These are phyloP conservation scores for Xiphias gladius DNA, from an alignment of 2,113 vertebrate genomes.

Conservation along the genomic window DNA sequence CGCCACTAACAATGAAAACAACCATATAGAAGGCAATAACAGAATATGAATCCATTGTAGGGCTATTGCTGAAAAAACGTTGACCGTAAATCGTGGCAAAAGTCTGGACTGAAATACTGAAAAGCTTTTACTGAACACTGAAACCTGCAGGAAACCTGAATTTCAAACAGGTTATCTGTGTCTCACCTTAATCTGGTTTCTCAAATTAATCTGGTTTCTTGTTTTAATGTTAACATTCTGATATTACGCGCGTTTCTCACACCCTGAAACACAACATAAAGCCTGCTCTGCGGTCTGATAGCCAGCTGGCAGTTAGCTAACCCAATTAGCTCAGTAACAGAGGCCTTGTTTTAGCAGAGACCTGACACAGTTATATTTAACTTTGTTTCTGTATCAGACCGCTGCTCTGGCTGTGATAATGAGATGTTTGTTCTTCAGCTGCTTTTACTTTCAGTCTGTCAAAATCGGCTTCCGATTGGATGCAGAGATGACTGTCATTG, in stretches of 20 bases:
- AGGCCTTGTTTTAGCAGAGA: constrained; percentile 8
- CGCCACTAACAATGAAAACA: too few species aligned
- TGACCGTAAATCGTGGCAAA: too few species aligned
- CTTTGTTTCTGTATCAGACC: constrained; percentile 22
- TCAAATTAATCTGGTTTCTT: not conserved
- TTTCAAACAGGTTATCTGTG: not conserved
- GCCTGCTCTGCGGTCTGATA: not conserved
- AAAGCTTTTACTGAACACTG: too few species aligned
- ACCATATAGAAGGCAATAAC: not conserved
- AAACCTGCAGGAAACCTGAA: constrained; percentile 25
- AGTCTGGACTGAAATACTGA: not conserved
- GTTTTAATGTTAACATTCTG: not conserved
- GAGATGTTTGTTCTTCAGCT: constrained; percentile 23
- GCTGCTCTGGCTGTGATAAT: constrained; percentile 23
- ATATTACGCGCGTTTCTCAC: constrained; percentile 15
- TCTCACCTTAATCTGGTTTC: constrained; percentile 21
- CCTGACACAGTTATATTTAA: constrained; percentile 44
- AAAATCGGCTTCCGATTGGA: constrained; percentile 14
- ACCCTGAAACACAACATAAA: constrained; percentile 4
- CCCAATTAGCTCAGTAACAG: constrained; percentile 12
- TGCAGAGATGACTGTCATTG: not conserved
- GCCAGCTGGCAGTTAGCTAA: constrained; percentile 10
- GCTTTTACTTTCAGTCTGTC: constrained; percentile 8
- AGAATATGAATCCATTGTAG: too few species aligned
- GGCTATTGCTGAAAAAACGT: too few species aligned